Base-by-base conservation (phyloP, 1,140 invertebrate species). In the Macrostomum lignano region DNA sequence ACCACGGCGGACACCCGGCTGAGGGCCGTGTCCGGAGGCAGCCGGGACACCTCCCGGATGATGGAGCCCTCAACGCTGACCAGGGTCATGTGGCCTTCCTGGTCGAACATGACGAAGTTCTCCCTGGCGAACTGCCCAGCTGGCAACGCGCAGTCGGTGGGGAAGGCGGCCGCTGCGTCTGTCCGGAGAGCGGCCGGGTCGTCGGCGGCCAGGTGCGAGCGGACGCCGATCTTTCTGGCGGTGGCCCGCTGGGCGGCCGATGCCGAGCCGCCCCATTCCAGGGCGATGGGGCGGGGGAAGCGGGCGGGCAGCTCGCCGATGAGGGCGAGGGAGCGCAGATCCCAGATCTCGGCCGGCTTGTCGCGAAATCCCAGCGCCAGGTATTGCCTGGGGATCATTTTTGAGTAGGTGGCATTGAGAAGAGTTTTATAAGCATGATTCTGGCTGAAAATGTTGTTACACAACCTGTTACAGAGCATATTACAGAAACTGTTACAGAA, bases 271-370 rank as follows among this genome's bases (percentile, higher is more conserved):
- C 36, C n/a, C 48, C 49, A 47, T 43, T 63, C 63, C 42, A 67
- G 46, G 31, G 66, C 61, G 13, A 64, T 62, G 14, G 67, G 60
- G 17, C 46, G 42, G 9, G 66, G 64, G 43, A 67, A 64, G 34
- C 60, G 62, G 41, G 63, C 64, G 0, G 66, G 60, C 55, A 69
- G 63, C 21, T 63, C 63, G 33, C 66, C 42, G 17, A 70, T 45
- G 7, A 68, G 46, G 10, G 54, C 54, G 31, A 67, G 44, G 30
- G 46, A 58, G 33, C 53, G 48, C 15, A 68, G 45, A 49, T 69
- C 67, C 67, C 67, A 70, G 24, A 70, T 45, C 46, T 70, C 67
- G 42, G 68, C 57, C 21, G 66, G 66, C 36, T 66, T 65, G 35
- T 67, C 65, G 46, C 65, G 65, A 35, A 68, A 61, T 7, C 58